Percentiles rank a stretch among this genome's conserved stretches.
Evolutionary conservation across 2,113 vertebrate genomes (phyloP).

Genomic region (Formicarius rufipectus): DNA sequence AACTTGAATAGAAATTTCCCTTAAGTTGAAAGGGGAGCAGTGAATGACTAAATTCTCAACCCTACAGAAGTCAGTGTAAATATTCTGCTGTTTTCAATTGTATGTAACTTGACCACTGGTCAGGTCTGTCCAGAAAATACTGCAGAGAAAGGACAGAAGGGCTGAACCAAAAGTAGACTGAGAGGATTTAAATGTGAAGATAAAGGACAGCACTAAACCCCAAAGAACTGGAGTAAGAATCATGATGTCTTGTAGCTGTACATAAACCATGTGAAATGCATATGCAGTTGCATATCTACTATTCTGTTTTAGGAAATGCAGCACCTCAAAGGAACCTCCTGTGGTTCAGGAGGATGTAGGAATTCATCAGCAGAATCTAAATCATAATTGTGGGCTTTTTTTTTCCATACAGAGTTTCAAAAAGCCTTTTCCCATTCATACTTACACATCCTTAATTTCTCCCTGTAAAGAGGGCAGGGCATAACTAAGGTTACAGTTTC

Average conservation of each 20-base stretch:
- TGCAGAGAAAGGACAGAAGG: background rate
- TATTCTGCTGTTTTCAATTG: background rate
- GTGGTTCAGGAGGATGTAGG: background rate
- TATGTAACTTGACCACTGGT: background rate
- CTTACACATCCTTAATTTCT: background rate
- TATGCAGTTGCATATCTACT: background rate
- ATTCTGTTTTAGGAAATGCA: background rate
- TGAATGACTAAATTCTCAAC: background rate
- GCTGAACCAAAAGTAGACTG: background rate
- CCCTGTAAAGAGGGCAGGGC: background rate
- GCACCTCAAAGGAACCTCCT: background rate
- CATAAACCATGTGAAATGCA: background rate
- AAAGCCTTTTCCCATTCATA: background rate
- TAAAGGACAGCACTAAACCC: background rate
- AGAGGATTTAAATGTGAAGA: background rate
- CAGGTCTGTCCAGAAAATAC: background rate
- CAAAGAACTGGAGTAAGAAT: background rate
- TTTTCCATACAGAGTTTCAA: background rate
- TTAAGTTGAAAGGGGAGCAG: background rate
- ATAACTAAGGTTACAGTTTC: background rate
- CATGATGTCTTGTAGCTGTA: background rate
- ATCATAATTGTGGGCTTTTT: fast-evolving
- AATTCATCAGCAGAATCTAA: background rate
- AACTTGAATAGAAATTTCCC: background rate
- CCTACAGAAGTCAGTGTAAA: background rate